Conservation (phyloP, 2,888 invertebrate genomes). For the Allophyes oxyacanthae region DNA sequence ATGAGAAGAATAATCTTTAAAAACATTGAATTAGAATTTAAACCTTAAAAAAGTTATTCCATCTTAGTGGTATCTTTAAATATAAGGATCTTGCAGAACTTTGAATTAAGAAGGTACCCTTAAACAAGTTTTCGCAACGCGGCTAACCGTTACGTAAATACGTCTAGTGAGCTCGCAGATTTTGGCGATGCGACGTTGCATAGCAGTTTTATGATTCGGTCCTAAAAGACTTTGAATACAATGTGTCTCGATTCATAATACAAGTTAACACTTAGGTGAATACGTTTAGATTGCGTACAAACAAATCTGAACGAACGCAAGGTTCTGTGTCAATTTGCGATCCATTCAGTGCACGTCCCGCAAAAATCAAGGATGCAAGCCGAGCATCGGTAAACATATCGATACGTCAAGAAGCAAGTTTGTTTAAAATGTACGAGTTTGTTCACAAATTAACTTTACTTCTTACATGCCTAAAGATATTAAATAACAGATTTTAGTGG, state of each 20-base stretch:
- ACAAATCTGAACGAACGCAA: constrained; percentile 78
- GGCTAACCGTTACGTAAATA: no score
- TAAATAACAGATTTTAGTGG: no score
- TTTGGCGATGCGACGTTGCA: no score
- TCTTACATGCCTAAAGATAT: no score
- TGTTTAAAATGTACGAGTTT: no score
- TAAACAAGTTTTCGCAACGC: no score
- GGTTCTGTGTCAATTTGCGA: constrained; percentile 81
- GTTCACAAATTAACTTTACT: no score
- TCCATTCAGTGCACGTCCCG: constrained; percentile 76
- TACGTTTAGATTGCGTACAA: constrained; percentile 79
- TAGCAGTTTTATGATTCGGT: constrained; percentile 21
- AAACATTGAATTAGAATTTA: neutral
- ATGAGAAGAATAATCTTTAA: neutral
- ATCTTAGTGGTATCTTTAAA: no score
- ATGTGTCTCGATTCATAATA: constrained; percentile 45
- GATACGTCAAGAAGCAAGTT: constrained; percentile 28
- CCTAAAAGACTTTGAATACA: constrained; percentile 23
- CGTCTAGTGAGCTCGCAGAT: no score
- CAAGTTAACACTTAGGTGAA: constrained; percentile 71
- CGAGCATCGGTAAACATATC: constrained; percentile 36
- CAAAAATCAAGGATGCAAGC: constrained; percentile 64
- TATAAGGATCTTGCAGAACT: no score
- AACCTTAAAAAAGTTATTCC: no score
- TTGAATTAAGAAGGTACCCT: no score